Conservation (phyloP, 1,140 invertebrate species). For the Drosophila sp. region DNA sequence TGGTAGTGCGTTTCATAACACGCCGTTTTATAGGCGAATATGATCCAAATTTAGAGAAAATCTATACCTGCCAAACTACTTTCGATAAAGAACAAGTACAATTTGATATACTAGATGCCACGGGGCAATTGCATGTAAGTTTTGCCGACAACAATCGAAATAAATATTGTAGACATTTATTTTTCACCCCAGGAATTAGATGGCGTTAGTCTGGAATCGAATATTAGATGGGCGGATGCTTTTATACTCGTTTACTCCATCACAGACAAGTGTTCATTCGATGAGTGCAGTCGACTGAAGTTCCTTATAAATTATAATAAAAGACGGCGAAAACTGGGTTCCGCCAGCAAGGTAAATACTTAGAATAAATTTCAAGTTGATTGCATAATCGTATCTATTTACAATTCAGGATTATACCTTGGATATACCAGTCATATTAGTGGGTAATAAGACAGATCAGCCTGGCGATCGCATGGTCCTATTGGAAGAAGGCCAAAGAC, state of each 20-base stretch:
- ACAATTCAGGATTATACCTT: slow-evolving; percentile 84
- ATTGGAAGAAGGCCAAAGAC: slow-evolving; percentile 87
- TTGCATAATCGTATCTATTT: neutral
- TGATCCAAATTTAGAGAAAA: slow-evolving; percentile 90
- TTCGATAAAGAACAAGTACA: slow-evolving; percentile 91
- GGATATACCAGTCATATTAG: slow-evolving; percentile 89
- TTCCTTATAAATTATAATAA: slow-evolving; percentile 92
- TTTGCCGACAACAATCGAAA: neutral
- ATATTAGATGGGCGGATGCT: slow-evolving; percentile 92
- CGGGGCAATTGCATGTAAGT: slow-evolving; percentile 88
- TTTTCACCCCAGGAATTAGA: slow-evolving; percentile 85
- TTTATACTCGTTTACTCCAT: slow-evolving; percentile 94
- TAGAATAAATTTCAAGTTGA: neutral
- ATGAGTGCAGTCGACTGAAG: slow-evolving; percentile 91
- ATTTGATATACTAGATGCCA: slow-evolving; percentile 92
- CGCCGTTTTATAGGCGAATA: slow-evolving; percentile 93
- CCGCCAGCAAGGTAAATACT: slow-evolving; percentile 79
- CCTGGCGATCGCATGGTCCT: slow-evolving; percentile 90
- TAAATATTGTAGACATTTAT: neutral
- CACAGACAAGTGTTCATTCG: slow-evolving; percentile 92
- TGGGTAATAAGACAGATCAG: slow-evolving; percentile 92
- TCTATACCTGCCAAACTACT: slow-evolving; percentile 89
- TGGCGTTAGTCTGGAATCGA: slow-evolving; percentile 88
- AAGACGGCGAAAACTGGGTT: slow-evolving; percentile 86
- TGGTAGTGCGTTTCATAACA: slow-evolving; percentile 92